A percentile compares a stretch with the other conserved stretches of the same genome.
phyloP scores from a whole-genome alignment of 2,797 vertebrate genomes.

The Petrocephalus schoutedeni region DNA sequence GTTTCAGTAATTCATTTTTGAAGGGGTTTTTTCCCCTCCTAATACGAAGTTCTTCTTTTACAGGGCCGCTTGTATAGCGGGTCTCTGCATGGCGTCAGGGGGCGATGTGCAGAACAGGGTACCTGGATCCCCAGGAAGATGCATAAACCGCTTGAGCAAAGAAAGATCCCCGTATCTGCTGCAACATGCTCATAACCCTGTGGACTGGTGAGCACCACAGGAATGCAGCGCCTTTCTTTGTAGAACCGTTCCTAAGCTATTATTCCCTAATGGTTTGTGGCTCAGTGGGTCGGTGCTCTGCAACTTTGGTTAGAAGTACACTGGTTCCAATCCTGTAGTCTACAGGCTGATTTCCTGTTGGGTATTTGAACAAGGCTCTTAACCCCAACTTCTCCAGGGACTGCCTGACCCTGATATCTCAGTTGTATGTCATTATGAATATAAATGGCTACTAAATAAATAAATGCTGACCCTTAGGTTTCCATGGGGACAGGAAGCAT shows the following conservation, averaged over 20 bases:
- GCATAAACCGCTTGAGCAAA: constrained; percentile 71
- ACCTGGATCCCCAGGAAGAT: constrained; percentile 33
- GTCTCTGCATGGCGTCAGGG: constrained; percentile 64
- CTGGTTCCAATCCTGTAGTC: background rate
- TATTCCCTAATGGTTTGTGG: background rate
- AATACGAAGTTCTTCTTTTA: background rate
- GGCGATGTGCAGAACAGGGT: constrained; percentile 33
- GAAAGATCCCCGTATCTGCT: constrained; percentile 86
- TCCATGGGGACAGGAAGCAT: constrained; percentile 90
- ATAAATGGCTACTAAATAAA: background rate
- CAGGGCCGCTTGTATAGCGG: constrained; percentile 38
- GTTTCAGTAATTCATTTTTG: background rate
- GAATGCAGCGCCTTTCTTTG: background rate
- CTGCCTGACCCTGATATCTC: background rate
- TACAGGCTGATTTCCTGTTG: background rate
- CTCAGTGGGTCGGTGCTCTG: background rate
- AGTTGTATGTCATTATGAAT: background rate
- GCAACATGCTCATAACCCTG: constrained; percentile 87
- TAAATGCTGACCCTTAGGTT: constrained; percentile 60
- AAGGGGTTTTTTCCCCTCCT: background rate
- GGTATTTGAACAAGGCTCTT: background rate
- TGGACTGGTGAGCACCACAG: constrained; percentile 77
- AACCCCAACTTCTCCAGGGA: background rate
- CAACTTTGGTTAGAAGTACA: background rate
- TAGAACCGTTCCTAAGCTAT: background rate